These are phyloP conservation scores for Peromyscus polionotus DNA, from an alignment of 2,113 vertebrate genomes.

Conservation along the genomic window DNA sequence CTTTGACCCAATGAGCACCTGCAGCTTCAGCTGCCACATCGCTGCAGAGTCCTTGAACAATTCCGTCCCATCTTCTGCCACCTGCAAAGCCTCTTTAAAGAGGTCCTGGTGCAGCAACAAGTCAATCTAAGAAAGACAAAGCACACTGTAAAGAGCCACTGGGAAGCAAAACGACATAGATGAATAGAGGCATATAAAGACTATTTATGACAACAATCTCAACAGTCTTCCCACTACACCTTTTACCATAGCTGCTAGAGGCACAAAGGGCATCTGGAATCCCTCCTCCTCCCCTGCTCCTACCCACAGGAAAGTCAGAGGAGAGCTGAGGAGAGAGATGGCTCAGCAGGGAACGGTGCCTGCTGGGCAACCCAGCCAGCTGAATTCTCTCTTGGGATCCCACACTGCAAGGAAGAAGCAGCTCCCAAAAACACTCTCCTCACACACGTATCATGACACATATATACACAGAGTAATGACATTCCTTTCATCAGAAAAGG, in stretches of 20 bases:
- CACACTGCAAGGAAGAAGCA: neutral
- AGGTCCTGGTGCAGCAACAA: conserved; percentile 86
- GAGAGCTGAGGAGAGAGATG: neutral
- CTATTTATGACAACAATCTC: neutral
- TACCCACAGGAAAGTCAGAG: neutral
- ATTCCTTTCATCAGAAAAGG: neutral
- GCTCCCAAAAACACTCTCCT: neutral
- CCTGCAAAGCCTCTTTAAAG: conserved; percentile 85
- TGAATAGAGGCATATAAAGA: neutral
- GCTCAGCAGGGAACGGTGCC: neutral
- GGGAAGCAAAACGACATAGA: neutral
- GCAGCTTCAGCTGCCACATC: conserved; percentile 91
- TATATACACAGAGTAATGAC: too few species aligned
- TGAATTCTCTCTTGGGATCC: neutral
- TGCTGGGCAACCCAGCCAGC: neutral
- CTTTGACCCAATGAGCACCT: conserved; percentile 88
- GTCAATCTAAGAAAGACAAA: conserved; percentile 84
- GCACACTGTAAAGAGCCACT: neutral
- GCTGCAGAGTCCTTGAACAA: conserved; percentile 88
- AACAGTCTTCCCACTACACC: neutral
- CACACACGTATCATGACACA: neutral
- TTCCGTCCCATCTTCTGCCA: conserved; percentile 87
- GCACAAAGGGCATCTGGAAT: neutral
- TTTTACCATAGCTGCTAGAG: neutral
- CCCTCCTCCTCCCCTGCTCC: neutral